Evolutionary conservation across 2,888 invertebrate genomes (phyloP).

Genomic region (Tenthredo scrophulariae): DNA sequence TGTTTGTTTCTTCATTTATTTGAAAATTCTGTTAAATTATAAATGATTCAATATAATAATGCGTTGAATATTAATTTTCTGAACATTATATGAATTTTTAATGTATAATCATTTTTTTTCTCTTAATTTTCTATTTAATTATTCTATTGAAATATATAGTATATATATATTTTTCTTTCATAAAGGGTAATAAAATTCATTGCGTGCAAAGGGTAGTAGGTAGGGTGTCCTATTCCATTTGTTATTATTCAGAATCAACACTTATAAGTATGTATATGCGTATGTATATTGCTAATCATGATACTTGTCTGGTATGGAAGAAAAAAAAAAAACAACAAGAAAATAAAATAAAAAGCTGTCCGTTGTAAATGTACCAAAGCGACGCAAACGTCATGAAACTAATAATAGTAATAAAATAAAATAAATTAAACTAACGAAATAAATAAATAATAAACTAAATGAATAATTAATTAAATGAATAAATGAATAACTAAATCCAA

Average conservation of each 20-base stretch:
- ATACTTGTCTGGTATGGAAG: slow-evolving; percentile 60
- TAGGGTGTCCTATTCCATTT: neutral
- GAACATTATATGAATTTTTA: neutral
- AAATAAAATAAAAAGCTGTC: slow-evolving; percentile 65
- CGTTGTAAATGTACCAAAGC: slow-evolving; percentile 77
- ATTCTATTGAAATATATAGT: neutral
- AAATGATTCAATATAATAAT: neutral
- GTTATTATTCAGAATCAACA: slow-evolving; percentile 25
- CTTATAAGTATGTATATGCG: slow-evolving; percentile 1
- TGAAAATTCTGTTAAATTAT: neutral
- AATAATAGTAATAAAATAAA: slow-evolving; percentile 58
- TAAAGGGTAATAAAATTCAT: neutral
- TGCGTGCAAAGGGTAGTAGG: neutral
- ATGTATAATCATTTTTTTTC: neutral
- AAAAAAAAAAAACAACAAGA: no score
- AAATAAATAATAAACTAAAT: slow-evolving; percentile 33
- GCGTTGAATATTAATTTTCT: neutral
- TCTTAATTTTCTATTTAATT: neutral
- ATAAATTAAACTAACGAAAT: slow-evolving; percentile 21
- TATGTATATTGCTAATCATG: neutral
- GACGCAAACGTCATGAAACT: slow-evolving; percentile 66
- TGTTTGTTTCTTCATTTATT: neutral
- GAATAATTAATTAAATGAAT: slow-evolving; percentile 36
- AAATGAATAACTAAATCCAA: slow-evolving; percentile 58
- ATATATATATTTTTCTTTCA: neutral